Percentiles rank a stretch among this genome's conserved stretches.
Conservation (phyloP, 2,113 vertebrate genomes). For the Trachemys scripta region DNA sequence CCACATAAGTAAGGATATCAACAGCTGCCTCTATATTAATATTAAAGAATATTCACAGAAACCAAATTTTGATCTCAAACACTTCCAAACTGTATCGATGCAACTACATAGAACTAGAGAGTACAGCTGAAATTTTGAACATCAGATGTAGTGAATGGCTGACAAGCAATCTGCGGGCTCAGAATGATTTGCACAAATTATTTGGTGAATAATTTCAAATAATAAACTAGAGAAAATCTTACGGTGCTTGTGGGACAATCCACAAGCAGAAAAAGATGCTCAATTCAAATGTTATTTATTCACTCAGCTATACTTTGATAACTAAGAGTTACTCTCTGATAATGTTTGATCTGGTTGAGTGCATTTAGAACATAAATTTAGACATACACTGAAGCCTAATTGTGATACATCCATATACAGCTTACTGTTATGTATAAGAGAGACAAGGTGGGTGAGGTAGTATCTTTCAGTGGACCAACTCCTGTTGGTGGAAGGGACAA, state of each 20-base stretch:
- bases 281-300: background rate
- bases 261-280: background rate
- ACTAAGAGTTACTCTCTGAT: background rate
- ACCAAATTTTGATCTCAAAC: background rate
- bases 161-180: background rate
- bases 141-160: background rate
- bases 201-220: background rate
- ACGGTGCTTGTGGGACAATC: background rate
- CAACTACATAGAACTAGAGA: background rate
- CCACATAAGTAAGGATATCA: background rate
- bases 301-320: background rate
- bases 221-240: background rate
- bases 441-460: background rate
- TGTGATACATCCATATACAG: background rate
- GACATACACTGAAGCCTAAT: background rate
- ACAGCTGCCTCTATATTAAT: background rate
- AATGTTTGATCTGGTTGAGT: background rate
- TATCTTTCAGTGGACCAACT: no score
- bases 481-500: no score
- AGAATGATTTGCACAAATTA: background rate
- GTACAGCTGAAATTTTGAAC: background rate
- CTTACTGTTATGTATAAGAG: background rate
- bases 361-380: background rate
- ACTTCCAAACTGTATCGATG: background rate
- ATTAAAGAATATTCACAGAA: background rate